Base-by-base conservation (phyloP, 2,797 vertebrate genomes). In the Amazona finschi region DNA sequence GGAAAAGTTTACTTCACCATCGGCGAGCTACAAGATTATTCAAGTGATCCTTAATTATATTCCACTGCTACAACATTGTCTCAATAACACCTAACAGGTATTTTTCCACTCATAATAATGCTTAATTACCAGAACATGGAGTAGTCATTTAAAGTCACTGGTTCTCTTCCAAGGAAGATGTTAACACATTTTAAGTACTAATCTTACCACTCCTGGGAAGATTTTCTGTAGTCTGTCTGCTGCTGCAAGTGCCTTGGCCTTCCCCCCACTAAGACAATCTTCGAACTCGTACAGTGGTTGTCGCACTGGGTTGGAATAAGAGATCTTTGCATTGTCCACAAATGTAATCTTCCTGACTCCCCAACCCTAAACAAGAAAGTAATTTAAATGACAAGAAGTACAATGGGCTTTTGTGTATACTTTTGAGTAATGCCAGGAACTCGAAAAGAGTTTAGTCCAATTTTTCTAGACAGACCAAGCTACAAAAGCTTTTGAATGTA, bases 301-400 rank as follows among this genome's bases (percentile, higher is more conserved):
- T 22, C 99, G 98, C 43, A 99, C 99, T 0, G 99, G 99, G 93
- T 99, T 99, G 36, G 99, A 99, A 96, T 99, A 99, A 6, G 99
- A 99, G 97, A 99, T 99, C 97, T 98, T 99, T 9, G 99, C 99
- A 12, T 99, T 99, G 98, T 99, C 99, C 92, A 99, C 99, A 96
- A 99, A 99, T 0, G 99, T 99, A 96, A 99, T 98, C 95, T 97
- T 99, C 96, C 99, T 98, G 89, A 99, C 99, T 25, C 99, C 99
- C 99, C 99, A 99, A 13, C 99, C 99, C 99, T 99, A 70, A 15
- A 94, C 8, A 73, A 87, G 49, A 41, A 38, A 75, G n/a, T 30
- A 57, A 72, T 47, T 70, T 49, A 53, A 33, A 50, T 13, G 15
- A 65, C 9, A 9, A 8, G 30, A 55, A 74, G 16, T 33, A n/a